A percentile compares a stretch with the other conserved stretches of the same genome.
These are phyloP conservation scores for Pteromalus puparum DNA, from an alignment of 1,140 invertebrate species.

Conservation along the genomic window DNA sequence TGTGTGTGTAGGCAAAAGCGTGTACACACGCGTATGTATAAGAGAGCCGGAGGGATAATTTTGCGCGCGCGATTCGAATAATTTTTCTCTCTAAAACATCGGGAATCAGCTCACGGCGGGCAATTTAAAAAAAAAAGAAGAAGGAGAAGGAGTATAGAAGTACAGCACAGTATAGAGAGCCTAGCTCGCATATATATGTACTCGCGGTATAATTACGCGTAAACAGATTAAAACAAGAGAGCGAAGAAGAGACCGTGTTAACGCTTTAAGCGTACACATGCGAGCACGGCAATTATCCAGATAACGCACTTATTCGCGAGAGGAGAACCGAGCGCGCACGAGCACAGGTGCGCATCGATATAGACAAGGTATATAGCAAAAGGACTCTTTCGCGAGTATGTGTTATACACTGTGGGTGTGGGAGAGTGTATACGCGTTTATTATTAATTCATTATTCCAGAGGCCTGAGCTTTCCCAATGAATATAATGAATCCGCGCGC, in stretches of 20 bases:
- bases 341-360: slow-evolving; percentile 15
- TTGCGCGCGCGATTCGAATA: slow-evolving; percentile 35
- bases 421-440: slow-evolving; percentile 6
- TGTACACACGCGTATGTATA: neutral
- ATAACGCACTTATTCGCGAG: slow-evolving; percentile 20
- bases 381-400: neutral
- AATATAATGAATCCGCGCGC: slow-evolving; percentile 22
- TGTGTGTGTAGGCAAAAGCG: neutral
- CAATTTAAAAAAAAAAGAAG: slow-evolving; percentile 58
- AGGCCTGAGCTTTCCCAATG: slow-evolving; percentile 12
- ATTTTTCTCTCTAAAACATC: slow-evolving; percentile 45
- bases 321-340: neutral
- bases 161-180: no score
- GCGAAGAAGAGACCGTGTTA: slow-evolving; percentile 1
- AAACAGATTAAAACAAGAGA: slow-evolving; percentile 35
- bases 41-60: slow-evolving; percentile 9
- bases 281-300: slow-evolving; percentile 39
- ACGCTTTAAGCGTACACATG: slow-evolving; percentile 16
- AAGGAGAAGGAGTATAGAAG: slow-evolving; percentile 33
- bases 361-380: neutral
- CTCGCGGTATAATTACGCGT: slow-evolving; percentile 40
- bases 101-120: slow-evolving; percentile 27
- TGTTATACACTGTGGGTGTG: neutral
- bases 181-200: neutral
- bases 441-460: slow-evolving; percentile 52